Base-by-base conservation (phyloP, 2,797 vertebrate genomes). In the Choloepus didactylus region DNA sequence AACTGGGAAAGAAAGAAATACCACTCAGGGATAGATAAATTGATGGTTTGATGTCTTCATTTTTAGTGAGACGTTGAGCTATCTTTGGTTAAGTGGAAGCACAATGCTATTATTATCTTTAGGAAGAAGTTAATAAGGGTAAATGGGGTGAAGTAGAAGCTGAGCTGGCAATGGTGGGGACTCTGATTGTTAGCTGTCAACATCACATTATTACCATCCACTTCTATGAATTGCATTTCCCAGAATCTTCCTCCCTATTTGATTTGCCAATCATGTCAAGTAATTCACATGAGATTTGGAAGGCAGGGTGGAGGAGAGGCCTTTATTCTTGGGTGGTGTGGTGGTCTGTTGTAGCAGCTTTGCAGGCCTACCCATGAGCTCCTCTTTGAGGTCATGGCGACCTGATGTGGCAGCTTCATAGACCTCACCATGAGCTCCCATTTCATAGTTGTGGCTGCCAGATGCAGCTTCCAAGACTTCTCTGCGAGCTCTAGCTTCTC, bases 341-440 rank as follows among this genome's bases (percentile, higher is more conserved):
- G 25, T 84, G 59, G 14, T 25, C 89, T 73, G n/a, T 51, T 18
- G 19, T 73, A 31, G 54, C 21, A 31, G 56, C 11, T 82, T 82
- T 81, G 25, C n/a, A 62, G 89, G 73, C 82, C 80, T 62, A 82
- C 35, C 77, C 54, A 62, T 51, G 8, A 91, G 46, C n/a, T 75
- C n/a, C 56, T 83, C n/a, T 75, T 75, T 91, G 69, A 91, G 59
- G 27, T 91, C 67, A 54, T 83, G 12, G 44, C 3, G n/a, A 91
- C 79, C 69, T 91, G 25, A 91, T 54, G 46, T 54, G 59, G 44
- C 69, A 66, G 69, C 41, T 73, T 73, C 60, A 64, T 66, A 69
- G 41, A 73, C 35, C 49, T 67, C 29, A 66, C 60, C 11, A 14
- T 66, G 27, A 84, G 35, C 46, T 84, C 23, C 62, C 46, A 67